Percentiles rank a stretch among this genome's conserved stretches.
phyloP scores from a whole-genome alignment of 2,113 vertebrate species.

The Serinus canaria region DNA sequence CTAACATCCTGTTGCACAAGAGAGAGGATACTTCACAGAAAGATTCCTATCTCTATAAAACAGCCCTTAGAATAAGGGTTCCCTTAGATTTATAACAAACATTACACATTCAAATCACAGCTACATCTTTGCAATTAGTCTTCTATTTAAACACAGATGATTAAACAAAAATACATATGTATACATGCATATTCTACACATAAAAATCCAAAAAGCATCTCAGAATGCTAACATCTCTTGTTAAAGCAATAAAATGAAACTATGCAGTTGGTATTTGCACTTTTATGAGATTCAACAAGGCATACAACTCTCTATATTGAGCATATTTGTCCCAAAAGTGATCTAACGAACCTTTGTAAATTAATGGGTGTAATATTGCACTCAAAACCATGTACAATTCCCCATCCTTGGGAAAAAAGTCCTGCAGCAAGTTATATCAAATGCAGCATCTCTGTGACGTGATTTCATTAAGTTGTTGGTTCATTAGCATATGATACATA shows the following conservation, averaged over 20 bases:
- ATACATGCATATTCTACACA: not conserved
- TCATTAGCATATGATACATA: not conserved
- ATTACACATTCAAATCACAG: not conserved
- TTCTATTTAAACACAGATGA: not conserved
- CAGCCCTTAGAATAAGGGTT: not conserved
- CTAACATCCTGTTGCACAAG: rapidly evolving
- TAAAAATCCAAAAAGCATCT: not conserved
- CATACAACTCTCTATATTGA: not conserved
- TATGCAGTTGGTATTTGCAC: not conserved
- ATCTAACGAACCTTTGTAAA: not conserved
- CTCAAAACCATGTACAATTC: not conserved
- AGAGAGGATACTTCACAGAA: not conserved
- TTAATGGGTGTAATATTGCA: rapidly evolving
- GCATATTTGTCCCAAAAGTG: not conserved
- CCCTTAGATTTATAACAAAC: not conserved
- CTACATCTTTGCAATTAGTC: not conserved
- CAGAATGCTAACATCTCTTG: not conserved
- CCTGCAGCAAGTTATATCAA: not conserved
- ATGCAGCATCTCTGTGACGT: not conserved
- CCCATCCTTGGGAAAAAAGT: not conserved
- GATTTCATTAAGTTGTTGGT: not conserved
- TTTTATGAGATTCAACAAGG: not conserved
- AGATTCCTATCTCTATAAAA: not conserved
- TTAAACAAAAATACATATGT: not conserved
- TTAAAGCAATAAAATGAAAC: not conserved